Base-by-base conservation (phyloP, 35 echinoderm and acorn worm species). In the Heliocidaris tuberculata region DNA sequence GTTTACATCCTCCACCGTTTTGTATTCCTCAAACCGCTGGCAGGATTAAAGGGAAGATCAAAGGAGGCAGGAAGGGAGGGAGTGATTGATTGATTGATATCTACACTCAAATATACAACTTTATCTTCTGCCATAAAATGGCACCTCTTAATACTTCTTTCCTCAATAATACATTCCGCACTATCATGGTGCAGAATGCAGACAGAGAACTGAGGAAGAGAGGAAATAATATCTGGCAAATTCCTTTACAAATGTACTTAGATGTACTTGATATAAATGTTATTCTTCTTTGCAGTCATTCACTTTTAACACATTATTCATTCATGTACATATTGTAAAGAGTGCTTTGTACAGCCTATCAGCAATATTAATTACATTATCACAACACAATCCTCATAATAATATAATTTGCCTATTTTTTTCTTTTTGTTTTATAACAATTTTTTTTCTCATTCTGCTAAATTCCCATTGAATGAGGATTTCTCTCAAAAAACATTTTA, bases 331-430 rank as follows among this genome's bases (percentile, higher is more conserved):
- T 89, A 48, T 31, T 48, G 31, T 89, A 15, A 89, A 5, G 47
- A 35, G 87, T 89, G 87, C 87, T 89, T 89, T 89, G 87, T 89
- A 89, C 87, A 89, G 35, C 65, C 65, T 78, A 78, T 78, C 65
- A 78, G 19, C 65, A 78, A 78, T 78, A 78, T 78, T 78, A 78
- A 78, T 78, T 78, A 78, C 65, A 78, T 8, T 78, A 78, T 78
- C 65, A 78, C 65, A 78, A 78, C 65, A 78, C 65, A 78, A 27
- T 78, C 65, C 65, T 78, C 65, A 78, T 78, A 27, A 70, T 70
- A 70, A 78, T 78, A 78, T 78, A 78, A 78, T 78, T 78, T 78
- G 65, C 19, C 65, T 78, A 78, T 78, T 78, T 78, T 78, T 78
- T 78, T 78, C 50, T 78, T 71, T 17, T 71, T 78, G 65, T 78